Conservation (phyloP, 1,140 invertebrate genomes). For the Cardiocondyla obscurior region DNA sequence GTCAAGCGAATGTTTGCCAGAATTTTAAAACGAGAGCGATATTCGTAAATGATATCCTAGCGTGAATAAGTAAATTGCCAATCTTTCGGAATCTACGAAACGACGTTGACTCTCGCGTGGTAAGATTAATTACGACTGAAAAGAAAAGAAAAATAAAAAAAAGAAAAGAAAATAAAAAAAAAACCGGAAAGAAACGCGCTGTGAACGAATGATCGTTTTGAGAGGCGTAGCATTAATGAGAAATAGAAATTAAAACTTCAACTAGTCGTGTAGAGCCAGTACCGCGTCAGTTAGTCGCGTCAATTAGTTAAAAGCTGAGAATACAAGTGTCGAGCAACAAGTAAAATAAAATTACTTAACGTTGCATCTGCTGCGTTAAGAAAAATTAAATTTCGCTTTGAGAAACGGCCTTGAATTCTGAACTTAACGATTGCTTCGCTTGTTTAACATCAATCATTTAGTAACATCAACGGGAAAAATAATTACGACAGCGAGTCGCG, state of each 20-base stretch:
- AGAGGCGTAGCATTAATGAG: not conserved
- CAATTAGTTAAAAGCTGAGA: not conserved
- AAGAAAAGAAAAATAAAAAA: not conserved
- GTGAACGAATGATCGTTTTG: not conserved
- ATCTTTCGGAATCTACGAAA: too few relatives aligned
- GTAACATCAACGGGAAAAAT: not conserved
- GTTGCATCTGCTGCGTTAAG: not conserved
- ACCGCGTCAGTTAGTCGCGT: not conserved
- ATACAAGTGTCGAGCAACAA: not conserved
- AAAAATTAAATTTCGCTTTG: not conserved
- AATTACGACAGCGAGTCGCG: not conserved
- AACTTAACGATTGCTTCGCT: constrained; percentile 9
- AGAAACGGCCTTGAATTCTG: not conserved
- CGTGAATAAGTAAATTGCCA: too few relatives aligned
- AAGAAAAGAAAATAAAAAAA: not conserved
- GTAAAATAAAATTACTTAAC: not conserved
- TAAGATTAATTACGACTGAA: constrained; percentile 33
- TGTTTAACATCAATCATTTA: not conserved
- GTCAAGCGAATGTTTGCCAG: not conserved
- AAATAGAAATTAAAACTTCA: not conserved
- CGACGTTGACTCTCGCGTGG: not conserved
- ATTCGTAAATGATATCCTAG: not conserved
- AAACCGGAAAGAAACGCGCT: too few relatives aligned
- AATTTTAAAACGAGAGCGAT: not conserved
- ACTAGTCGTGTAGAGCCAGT: not conserved